Percentiles rank a stretch among this genome's conserved stretches.
Evolutionary conservation across 2,888 invertebrate species (phyloP).

Genomic region (Ecdyonurus torrentis): DNA sequence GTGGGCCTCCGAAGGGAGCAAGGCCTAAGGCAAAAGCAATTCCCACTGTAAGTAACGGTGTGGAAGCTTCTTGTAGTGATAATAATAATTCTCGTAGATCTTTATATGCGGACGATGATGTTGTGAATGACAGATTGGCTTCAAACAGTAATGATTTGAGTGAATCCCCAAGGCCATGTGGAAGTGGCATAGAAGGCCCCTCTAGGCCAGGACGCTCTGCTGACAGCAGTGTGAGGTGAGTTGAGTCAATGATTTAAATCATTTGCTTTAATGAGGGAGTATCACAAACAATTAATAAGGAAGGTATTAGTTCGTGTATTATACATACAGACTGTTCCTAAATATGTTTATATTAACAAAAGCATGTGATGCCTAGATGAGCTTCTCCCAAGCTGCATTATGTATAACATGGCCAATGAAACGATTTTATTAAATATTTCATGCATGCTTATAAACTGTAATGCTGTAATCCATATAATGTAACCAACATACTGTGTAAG

Average conservation of each 20-base stretch:
- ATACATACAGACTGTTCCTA: no score
- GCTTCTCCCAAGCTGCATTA: no score
- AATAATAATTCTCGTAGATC: slow-evolving; percentile 1
- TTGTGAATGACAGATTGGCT: neutral
- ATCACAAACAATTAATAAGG: no score
- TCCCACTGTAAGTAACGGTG: neutral
- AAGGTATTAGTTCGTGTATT: no score
- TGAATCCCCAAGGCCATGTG: neutral
- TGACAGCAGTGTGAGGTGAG: neutral
- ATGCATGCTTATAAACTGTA: no score
- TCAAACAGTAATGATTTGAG: neutral
- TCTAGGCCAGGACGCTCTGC: neutral
- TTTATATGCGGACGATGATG: neutral
- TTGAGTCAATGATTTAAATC: neutral
- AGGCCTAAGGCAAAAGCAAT: neutral
- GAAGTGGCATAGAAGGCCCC: neutral
- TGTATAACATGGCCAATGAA: no score
- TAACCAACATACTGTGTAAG: no score
- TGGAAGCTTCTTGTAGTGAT: neutral
- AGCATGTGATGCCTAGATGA: no score
- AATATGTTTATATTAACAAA: no score
- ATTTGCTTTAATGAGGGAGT: no score
- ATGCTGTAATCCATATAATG: no score
- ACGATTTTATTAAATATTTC: no score
- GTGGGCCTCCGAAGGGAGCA: neutral